Base-by-base conservation (phyloP, 2,888 invertebrate species). In the Agrotis clavis region DNA sequence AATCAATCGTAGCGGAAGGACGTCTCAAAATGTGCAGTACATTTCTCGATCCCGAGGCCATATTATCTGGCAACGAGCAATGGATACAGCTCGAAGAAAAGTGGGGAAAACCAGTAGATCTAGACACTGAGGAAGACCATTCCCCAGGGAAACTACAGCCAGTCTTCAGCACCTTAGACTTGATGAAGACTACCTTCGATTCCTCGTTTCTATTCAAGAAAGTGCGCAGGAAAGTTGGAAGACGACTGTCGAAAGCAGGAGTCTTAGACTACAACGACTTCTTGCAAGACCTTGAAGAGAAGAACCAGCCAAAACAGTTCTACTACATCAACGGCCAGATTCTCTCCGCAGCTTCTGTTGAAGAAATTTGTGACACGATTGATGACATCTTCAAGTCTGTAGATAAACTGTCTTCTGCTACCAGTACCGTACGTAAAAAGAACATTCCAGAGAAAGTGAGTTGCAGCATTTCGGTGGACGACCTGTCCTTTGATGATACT, bases 381-480 rank as follows among this genome's bases (percentile, higher is more conserved):
- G 96, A 96, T 59, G 91, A 93, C 7, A 90, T 96, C 2, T 96
- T 96, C 81, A 93, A 92, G 77, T 95, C 96, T 2, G 92, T 96
- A 4, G 95, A 96, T 19, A 93, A 93, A 57, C 79, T 96, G 0
- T 91, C 90, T 16, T 91, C 93, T 0, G 91, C 91, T 5, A 92
- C 93, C 0, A 92, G 93, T 30, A 92, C 94, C 0, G 71, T 92
- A 0, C 86, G 89, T 5, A 78, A 47, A 9, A 90, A 89, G 53
- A 90, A 87, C 21, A 47, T 92, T 4, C 93, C 94, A 47, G 93
- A 94, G 19, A 79, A 89, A 0, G 91, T 96, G 0, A 89, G 91
- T 54, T 95, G 96, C 82, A 95, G 95, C 74, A 92, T 95, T 41
- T 94, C 95, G 0, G 87, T 88, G 0, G 88, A 85, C 3, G 93